Base-by-base conservation (phyloP, 2,888 invertebrate genomes). In the Caenorhabditis becei region DNA sequence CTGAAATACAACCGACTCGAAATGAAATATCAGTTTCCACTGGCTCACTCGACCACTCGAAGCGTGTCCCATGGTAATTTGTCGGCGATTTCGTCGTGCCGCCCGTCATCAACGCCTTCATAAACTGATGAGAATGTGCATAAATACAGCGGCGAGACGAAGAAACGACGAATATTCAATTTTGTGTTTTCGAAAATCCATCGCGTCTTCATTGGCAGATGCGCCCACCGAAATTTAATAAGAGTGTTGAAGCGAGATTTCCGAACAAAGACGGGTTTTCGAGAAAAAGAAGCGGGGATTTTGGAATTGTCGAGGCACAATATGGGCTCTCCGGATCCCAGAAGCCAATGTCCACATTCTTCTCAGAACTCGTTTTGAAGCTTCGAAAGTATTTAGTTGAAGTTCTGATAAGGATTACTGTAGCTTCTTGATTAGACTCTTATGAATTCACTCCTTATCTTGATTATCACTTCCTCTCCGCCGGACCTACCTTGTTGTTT, bases 181-280 rank as follows among this genome's bases (percentile, higher is more conserved):
- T 72, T 72, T 72, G 72, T 72, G 72, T 72, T 72, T 72, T 72
- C 63, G 56, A 56, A 72, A 72, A 72, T 63, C 53, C 54, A 26
- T 28, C 58, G 23, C 32, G 4, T 32, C 44, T 41, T 63, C 61
- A 53, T 47, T 26, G 47, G 61, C 74, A 75, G 65, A 75, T 75
- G 75, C 49, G 75, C 18, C 75, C 75, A 54, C 16, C 35, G n/a
- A 56, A 61, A 61, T 72, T 72, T 18, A 58, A 56, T 58, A 67
- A 71, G 56, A 41, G 65, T 65, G 56, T 56, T 32, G 56, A 54
- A n/a, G 54, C 16, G 20, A 32, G 56, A 56, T 49, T 47, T 62
- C 24, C 62, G 28, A 62, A 44, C 44, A 61, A 61, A 61, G 59
- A 59, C 8, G 20, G 11, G 26, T 61, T 44, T 61, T 62, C 18